Percentiles rank a stretch among this genome's conserved stretches.
Evolutionary conservation across 2,888 invertebrate genomes (phyloP).

Genomic region (Schrankia costaestrigalis): DNA sequence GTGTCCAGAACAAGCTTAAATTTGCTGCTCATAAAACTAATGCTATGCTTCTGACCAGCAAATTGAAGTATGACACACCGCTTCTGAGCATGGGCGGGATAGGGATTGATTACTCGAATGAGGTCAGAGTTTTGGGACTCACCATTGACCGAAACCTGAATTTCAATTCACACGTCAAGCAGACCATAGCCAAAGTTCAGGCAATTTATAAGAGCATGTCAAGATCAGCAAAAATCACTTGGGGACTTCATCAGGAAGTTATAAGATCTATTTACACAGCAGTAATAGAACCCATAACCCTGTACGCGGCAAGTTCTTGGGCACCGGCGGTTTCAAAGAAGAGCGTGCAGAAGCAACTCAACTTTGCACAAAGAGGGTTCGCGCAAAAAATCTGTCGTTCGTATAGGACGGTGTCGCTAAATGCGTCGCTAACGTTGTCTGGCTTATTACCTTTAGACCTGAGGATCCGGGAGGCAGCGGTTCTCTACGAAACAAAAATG

Average conservation of each 20-base stretch:
- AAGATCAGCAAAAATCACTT: not conserved
- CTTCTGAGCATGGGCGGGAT: conserved; percentile 1
- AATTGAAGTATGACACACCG: conserved; percentile 1
- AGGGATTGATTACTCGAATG: not conserved
- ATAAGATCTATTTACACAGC: not conserved
- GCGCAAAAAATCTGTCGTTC: not conserved
- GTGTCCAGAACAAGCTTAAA: conserved; percentile 6
- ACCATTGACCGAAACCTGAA: not conserved
- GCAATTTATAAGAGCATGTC: not conserved
- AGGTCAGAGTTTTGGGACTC: not conserved
- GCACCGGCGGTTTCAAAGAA: not conserved
- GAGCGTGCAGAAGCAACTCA: not conserved
- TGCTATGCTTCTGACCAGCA: not conserved
- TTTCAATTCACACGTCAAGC: not conserved
- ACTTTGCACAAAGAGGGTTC: not conserved
- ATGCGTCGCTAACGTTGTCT: not conserved
- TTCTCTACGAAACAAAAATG: not conserved
- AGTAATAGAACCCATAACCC: not conserved
- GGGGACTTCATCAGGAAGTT: not conserved
- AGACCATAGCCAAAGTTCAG: not conserved
- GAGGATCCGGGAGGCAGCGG: not conserved
- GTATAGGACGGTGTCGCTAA: not conserved
- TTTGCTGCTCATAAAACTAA: conserved; percentile 3
- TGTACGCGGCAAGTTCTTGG: not conserved
- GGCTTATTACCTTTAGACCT: not conserved